Percentiles rank a stretch among this genome's conserved stretches.
phyloP scores from a whole-genome alignment of 2,888 invertebrate genomes.

The Parelbella ahira region DNA sequence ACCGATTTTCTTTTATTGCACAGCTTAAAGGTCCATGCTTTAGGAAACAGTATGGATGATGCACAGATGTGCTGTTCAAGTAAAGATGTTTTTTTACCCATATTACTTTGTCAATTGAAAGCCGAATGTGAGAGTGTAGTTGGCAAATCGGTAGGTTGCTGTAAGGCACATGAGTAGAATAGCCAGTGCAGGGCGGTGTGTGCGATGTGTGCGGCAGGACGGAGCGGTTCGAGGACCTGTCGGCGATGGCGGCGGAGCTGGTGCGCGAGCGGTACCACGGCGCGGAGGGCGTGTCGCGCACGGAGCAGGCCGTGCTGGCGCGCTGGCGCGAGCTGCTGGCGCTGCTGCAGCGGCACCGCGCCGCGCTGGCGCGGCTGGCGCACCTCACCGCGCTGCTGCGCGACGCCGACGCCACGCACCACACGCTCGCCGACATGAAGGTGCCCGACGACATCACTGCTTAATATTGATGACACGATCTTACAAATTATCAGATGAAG shows the following conservation, averaged over 20 bases:
- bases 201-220: conserved; percentile 81
- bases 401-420: conserved; percentile 95
- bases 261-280: conserved; percentile 95
- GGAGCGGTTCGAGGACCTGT: conserved; percentile 96
- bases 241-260: conserved; percentile 95
- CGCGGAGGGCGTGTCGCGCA: conserved; percentile 86
- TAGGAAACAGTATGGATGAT: too few relatives aligned
- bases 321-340: conserved; percentile 93
- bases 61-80: too few relatives aligned
- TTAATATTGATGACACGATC: too few relatives aligned
- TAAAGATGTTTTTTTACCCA: too few relatives aligned
- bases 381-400: conserved; percentile 92
- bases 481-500: too few relatives aligned
- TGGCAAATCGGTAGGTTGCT: too few relatives aligned
- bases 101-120: too few relatives aligned
- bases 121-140: too few relatives aligned
- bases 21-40: too few relatives aligned
- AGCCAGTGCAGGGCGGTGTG: too few relatives aligned
- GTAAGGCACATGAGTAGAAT: too few relatives aligned
- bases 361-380: conserved; percentile 88
- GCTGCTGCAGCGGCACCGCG: conserved; percentile 89
- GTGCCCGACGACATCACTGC: conserved; percentile 46
- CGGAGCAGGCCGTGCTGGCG: conserved; percentile 88
- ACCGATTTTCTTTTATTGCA: too few relatives aligned
- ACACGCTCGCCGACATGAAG: conserved; percentile 92